Evolutionary conservation across 2,888 invertebrate species (phyloP).

Genomic region (Pseudococcus jackbeardsleyi): DNA sequence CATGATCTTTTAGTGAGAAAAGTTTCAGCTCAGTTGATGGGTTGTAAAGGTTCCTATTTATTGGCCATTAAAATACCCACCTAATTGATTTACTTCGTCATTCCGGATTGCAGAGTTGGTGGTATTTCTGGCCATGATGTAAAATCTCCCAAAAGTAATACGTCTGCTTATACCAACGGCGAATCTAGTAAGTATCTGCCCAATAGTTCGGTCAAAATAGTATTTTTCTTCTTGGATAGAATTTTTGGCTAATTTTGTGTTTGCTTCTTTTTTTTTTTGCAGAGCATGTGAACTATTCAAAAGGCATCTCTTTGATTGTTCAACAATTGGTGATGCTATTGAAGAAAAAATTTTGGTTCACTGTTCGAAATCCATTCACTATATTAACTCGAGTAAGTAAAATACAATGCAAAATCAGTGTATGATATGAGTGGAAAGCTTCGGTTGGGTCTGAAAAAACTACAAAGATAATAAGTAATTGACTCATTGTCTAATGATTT

Average conservation of each 20-base stretch:
- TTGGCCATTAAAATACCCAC: no score
- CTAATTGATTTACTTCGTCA: no score
- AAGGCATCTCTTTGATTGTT: neutral
- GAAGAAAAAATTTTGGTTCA: constrained; percentile 22
- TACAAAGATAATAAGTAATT: no score
- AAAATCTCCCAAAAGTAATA: neutral
- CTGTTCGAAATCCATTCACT: neutral
- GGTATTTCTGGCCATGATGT: neutral
- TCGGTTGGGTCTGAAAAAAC: no score
- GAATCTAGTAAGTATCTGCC: neutral
- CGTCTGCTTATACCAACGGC: no score
- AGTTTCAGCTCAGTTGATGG: no score
- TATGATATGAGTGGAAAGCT: no score
- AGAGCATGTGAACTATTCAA: neutral
- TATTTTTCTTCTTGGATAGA: neutral
- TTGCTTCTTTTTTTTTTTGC: neutral
- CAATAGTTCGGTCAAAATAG: neutral
- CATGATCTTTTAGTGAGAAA: no score
- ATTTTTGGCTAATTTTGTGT: neutral
- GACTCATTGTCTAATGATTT: no score
- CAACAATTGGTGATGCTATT: constrained; percentile 21
- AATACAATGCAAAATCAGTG: no score
- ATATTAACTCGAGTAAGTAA: neutral
- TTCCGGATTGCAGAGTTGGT: neutral
- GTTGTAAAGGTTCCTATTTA: no score